Evolutionary conservation across 2,113 vertebrate species (phyloP), one percentile per base, ranked within the genome.

Genomic region (Peucedramus taeniatus): DNA sequence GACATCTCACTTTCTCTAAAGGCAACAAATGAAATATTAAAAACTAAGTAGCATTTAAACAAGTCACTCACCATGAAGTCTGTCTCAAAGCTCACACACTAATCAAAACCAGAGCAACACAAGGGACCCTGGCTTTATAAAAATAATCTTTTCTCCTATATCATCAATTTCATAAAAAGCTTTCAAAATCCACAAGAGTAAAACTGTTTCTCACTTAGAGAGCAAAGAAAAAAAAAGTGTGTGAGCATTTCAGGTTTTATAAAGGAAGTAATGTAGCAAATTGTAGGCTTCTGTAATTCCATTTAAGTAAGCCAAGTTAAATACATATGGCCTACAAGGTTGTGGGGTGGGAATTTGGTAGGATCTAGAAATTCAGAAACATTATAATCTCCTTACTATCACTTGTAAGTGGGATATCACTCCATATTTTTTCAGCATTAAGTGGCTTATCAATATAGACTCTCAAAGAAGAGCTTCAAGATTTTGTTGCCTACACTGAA

Each of bases 21-120:
- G 87, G 82, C 86, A 93, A 93, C 45, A 97, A 94, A 93, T 75
- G 80, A 97, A 96, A 92, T 93, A 92, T 86, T 96, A 68, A 97
- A 68, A 96, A 92, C 90, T 90, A 95, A 96, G 80, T 75, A 96
- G 90, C 93, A 93, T 95, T 97, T 96, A 94, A 96, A 93, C 79
- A 14, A 95, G 79, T 95, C 89, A 86, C 45, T 94, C 90, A 94
- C 82, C 65, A 72, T 42, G 88, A 93, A 95, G 83, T 63, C 87
- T 79, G 80, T 82, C 65, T 96, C 66, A 85, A 83, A 81, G 71
- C 66, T 89, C 60, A 56, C 27, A 90, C 56, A 84, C 77, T 92
- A 96, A 97, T 93, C 84, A 96, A 93, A 96, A 89, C 39, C 39
- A 87, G 71, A 75, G 95, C 33, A 93, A 72, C 70, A 95, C 86